Percentiles rank a stretch among this genome's conserved stretches.
Conservation (phyloP, 2,888 invertebrate genomes). For the Lordiphosa andalusiaca region DNA sequence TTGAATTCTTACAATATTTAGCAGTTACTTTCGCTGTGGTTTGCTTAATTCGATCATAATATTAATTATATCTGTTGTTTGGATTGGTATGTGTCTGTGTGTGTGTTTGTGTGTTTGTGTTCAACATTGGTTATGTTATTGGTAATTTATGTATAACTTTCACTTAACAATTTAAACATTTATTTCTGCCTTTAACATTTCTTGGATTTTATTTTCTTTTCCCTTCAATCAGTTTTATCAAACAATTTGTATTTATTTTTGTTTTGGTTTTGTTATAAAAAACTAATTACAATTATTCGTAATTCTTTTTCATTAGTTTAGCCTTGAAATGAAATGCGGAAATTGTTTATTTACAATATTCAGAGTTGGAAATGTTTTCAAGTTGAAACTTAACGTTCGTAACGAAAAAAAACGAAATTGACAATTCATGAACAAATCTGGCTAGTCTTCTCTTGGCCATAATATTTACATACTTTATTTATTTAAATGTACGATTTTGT, state of each 20-base stretch:
- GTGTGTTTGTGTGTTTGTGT: slow-evolving; percentile 29
- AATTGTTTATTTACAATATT: slow-evolving; percentile 52
- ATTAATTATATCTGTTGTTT: slow-evolving; percentile 22
- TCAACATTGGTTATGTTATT: slow-evolving; percentile 63
- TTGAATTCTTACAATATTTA: slow-evolving; percentile 58
- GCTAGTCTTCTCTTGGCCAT: slow-evolving; percentile 34
- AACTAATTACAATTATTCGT: slow-evolving; percentile 69
- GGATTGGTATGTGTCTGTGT: slow-evolving; percentile 25
- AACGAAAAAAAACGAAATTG: slow-evolving; percentile 33
- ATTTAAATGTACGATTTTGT: slow-evolving; percentile 33
- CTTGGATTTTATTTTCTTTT: slow-evolving; percentile 29
- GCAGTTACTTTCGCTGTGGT: slow-evolving; percentile 44
- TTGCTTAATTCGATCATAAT: slow-evolving; percentile 35
- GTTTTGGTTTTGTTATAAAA: slow-evolving; percentile 50
- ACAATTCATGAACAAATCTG: slow-evolving; percentile 24
- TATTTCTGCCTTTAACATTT: slow-evolving; percentile 47
- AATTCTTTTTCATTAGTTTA: slow-evolving; percentile 15
- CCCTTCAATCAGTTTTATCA: slow-evolving; percentile 40
- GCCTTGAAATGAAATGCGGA: slow-evolving; percentile 42
- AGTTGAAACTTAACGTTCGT: slow-evolving; percentile 11
- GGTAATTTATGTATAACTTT: slow-evolving; percentile 32
- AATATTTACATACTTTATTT: slow-evolving; percentile 55
- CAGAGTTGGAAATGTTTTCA: slow-evolving; percentile 28
- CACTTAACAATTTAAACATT: slow-evolving; percentile 55
- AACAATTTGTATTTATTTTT: slow-evolving; percentile 48